Conservation (phyloP, 2,888 invertebrate species). For the Eristalinus sepulchralis region DNA sequence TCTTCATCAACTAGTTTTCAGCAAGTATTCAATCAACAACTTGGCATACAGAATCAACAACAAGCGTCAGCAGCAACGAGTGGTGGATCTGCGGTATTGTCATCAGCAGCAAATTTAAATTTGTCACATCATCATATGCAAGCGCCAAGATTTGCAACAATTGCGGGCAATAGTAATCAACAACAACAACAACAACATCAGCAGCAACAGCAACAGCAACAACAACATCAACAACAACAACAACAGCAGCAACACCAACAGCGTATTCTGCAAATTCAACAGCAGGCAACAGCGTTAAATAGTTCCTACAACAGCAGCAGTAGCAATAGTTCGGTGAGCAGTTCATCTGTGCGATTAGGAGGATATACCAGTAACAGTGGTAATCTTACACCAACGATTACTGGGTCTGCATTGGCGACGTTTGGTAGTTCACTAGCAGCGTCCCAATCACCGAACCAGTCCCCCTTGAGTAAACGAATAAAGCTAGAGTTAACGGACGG, state of each 20-base stretch:
- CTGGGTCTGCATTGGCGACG: slow-evolving; percentile 44
- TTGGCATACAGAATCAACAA: slow-evolving; percentile 72
- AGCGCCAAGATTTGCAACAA: slow-evolving; percentile 57
- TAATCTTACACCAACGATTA: slow-evolving; percentile 40
- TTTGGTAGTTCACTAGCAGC: slow-evolving; percentile 44
- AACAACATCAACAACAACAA: slow-evolving; percentile 72
- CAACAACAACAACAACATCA: slow-evolving; percentile 63
- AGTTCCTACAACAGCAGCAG: slow-evolving; percentile 69
- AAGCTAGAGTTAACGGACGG: slow-evolving; percentile 68
- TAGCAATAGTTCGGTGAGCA: slow-evolving; percentile 58
- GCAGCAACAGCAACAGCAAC: slow-evolving; percentile 72
- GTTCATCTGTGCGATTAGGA: slow-evolving; percentile 15
- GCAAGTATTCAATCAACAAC: slow-evolving; percentile 74
- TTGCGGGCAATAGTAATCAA: slow-evolving; percentile 41
- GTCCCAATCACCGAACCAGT: slow-evolving; percentile 56
- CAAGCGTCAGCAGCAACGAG: slow-evolving; percentile 63
- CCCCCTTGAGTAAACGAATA: slow-evolving; percentile 68
- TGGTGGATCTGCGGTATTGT: slow-evolving; percentile 75
- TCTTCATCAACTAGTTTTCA: slow-evolving; percentile 73
- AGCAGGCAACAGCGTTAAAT: slow-evolving; percentile 59
- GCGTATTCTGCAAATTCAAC: slow-evolving; percentile 71
- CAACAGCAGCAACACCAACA: slow-evolving; percentile 73
- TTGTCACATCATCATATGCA: slow-evolving; percentile 72
- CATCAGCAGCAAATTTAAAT: slow-evolving; percentile 72
- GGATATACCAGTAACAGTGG: slow-evolving; percentile 23